Percentiles rank a stretch among this genome's conserved stretches.
Conservation (phyloP, 2,113 vertebrate species). For the human region DNA sequence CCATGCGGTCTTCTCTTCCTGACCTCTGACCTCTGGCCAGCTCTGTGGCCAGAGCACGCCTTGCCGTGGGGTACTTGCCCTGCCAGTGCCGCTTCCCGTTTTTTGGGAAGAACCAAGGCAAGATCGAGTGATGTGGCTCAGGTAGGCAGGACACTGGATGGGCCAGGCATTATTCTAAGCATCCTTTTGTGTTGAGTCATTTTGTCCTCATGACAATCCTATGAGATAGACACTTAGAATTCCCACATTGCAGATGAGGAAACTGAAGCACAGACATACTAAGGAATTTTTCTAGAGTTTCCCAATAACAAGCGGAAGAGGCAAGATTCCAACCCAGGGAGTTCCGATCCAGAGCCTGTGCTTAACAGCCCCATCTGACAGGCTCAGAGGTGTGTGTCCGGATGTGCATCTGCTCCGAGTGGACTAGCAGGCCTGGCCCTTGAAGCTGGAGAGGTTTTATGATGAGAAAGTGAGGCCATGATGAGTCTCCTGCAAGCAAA, state of each 20-base stretch:
- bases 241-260: neutral
- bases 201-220: neutral
- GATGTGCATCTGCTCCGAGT: accelerated
- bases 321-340: neutral
- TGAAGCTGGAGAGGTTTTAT: neutral
- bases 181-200: neutral
- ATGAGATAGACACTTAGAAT: neutral
- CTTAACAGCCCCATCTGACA: neutral
- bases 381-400: neutral
- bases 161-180: neutral
- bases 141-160: accelerated
- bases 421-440: neutral
- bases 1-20: neutral
- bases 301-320: neutral
- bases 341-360: neutral
- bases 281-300: neutral
- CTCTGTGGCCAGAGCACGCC: neutral
- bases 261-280: neutral
- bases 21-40: neutral
- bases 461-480: neutral
- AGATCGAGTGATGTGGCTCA: neutral
- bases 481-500: neutral
- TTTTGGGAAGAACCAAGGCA: neutral
- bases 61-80: neutral
- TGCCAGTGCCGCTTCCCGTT: neutral